Evolutionary conservation across 2,797 vertebrate species (phyloP).

Genomic region (Emydoidea blandingii): DNA sequence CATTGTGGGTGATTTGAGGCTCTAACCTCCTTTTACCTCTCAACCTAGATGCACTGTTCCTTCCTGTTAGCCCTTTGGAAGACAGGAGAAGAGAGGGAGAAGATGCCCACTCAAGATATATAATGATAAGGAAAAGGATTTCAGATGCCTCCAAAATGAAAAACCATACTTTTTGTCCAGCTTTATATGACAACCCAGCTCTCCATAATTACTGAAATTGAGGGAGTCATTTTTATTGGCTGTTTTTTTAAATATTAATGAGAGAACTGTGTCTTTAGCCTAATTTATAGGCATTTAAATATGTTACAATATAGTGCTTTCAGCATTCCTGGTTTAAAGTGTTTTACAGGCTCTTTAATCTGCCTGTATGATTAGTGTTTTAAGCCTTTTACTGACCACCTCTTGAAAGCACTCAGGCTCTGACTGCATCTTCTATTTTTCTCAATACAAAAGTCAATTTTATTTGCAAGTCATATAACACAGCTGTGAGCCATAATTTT

Average conservation of each 20-base stretch:
- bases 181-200: background rate
- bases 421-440: background rate
- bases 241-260: background rate
- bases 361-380: background rate
- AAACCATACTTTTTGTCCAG: background rate
- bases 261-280: background rate
- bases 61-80: background rate
- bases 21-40: background rate
- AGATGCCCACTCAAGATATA: background rate
- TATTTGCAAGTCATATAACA: background rate
- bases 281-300: background rate
- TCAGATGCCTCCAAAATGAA: background rate
- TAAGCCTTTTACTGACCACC: background rate
- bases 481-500: slow-evolving; percentile 25
- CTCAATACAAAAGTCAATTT: slow-evolving; percentile 27
- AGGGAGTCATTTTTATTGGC: background rate
- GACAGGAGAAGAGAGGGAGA: background rate
- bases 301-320: background rate
- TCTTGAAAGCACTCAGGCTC: background rate
- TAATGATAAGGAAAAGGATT: background rate
- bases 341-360: background rate
- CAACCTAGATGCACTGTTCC: background rate
- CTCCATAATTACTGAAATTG: background rate
- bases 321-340: background rate
- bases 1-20: background rate